phyloP scores from a whole-genome alignment of 2,113 vertebrate genomes.

The Calypte anna region DNA sequence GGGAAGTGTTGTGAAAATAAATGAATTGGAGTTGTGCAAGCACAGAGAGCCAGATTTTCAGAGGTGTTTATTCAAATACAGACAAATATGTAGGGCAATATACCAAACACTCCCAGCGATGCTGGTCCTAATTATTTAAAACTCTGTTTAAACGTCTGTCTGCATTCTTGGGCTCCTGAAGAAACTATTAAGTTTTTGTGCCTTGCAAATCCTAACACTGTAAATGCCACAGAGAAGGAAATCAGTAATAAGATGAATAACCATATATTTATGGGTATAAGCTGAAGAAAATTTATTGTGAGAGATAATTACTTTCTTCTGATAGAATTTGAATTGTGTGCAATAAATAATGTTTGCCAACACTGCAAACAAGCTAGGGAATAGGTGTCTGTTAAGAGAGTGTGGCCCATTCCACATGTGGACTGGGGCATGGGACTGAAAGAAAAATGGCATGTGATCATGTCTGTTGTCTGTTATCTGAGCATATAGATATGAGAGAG shows the following conservation, averaged over 20 bases:
- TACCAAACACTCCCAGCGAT: not conserved
- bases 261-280: not conserved
- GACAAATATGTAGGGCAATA: constrained; percentile 11
- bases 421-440: not conserved
- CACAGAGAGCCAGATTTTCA: constrained; percentile 21
- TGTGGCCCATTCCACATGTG: not conserved
- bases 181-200: not conserved
- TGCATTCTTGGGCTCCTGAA: not conserved
- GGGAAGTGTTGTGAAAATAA: constrained; percentile 51
- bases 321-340: not conserved
- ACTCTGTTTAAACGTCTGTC: not conserved
- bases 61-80: constrained; percentile 59
- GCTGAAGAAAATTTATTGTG: not conserved
- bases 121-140: constrained; percentile 18
- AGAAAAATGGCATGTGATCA: not conserved
- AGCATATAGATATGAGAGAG: not conserved
- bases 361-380: not conserved
- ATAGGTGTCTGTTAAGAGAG: not conserved
- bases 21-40: constrained; percentile 47
- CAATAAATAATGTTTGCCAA: not conserved
- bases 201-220: not conserved
- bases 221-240: not conserved
- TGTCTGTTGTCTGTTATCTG: not conserved
- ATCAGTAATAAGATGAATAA: not conserved
- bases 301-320: not conserved